Conservation (phyloP, 2,888 invertebrate species). For the Metallyticus violacea region DNA sequence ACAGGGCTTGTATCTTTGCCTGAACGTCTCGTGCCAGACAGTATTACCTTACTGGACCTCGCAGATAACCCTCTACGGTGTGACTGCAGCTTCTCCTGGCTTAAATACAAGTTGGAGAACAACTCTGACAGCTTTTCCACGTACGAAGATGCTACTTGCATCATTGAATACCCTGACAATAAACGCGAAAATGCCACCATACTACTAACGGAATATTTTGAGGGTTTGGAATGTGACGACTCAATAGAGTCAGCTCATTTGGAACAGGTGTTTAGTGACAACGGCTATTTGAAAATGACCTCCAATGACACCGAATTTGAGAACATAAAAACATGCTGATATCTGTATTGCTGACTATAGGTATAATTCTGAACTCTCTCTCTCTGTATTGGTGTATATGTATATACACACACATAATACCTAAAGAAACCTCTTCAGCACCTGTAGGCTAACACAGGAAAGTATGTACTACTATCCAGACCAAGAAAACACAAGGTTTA, state of each 20-base stretch:
- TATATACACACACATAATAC: too few relatives aligned
- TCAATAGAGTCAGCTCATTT: not conserved
- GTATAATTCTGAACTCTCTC: too few relatives aligned
- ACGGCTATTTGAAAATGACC: not conserved
- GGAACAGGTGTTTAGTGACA: not conserved
- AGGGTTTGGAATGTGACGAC: not conserved
- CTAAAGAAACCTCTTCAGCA: too few relatives aligned
- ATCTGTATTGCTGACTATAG: too few relatives aligned
- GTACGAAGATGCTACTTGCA: not conserved
- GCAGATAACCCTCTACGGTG: constrained; percentile 24
- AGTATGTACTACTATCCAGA: too few relatives aligned
- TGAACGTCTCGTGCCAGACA: constrained; percentile 5
- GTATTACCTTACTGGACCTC: not conserved
- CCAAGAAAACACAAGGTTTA: too few relatives aligned
- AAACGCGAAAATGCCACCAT: not conserved
- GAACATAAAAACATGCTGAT: not conserved
- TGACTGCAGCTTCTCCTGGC: constrained; percentile 24
- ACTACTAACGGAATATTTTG: not conserved
- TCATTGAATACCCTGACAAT: not conserved
- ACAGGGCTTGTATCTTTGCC: constrained; percentile 13
- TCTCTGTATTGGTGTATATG: too few relatives aligned
- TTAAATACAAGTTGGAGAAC: not conserved
- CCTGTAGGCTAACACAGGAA: too few relatives aligned
- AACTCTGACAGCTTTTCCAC: not conserved
- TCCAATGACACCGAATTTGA: not conserved